Evolutionary conservation across 2,797 vertebrate species (phyloP), one percentile per base, ranked within the genome.

Genomic region (Catostomus latipinnis): DNA sequence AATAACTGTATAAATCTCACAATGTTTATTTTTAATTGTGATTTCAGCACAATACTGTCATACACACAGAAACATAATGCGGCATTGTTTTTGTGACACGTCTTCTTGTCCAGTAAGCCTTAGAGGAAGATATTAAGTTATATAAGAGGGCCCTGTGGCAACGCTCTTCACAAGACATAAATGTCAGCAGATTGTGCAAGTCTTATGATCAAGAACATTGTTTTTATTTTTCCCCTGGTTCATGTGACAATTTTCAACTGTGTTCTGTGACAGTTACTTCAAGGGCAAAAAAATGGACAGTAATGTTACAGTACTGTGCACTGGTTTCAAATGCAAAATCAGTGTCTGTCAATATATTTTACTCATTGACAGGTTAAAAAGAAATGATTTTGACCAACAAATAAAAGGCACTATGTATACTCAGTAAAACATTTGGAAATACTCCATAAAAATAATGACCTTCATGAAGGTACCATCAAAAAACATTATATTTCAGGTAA

Each of bases 321-420:
- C 34, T 4, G 34, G 34, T 34, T 34, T 34, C 34, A 34, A 34
- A 34, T 48, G 66, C 65, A 34, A 58, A 72, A 82, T 54, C 80
- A 88, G 86, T 82, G 70, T 85, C 85, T 67, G 57, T 81, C 89
- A 90, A 84, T 88, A 86, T 87, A 90, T 82, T 86, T 70, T 88
- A 34, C 50, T 76, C 88, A 80, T 68, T 76, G 76, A 90, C 86
- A 90, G 90, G 88, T 85, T 83, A 56, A 62, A 75, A 80, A 83
- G 83, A 89, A 92, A 90, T 85, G 5, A 88, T 92, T 91, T 67
- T 91, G 91, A 91, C 91, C 86, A 46, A 79, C 34, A 72, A 50
- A 62, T 54, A 62, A 78, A 22, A 22, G 22, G 22, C 22, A 22
- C 18, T 49, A 78, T 45, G 43, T 14, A 62, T 16, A 22, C 56